Base-by-base conservation (phyloP, 2,797 vertebrate species). In the Apodemus agrarius region DNA sequence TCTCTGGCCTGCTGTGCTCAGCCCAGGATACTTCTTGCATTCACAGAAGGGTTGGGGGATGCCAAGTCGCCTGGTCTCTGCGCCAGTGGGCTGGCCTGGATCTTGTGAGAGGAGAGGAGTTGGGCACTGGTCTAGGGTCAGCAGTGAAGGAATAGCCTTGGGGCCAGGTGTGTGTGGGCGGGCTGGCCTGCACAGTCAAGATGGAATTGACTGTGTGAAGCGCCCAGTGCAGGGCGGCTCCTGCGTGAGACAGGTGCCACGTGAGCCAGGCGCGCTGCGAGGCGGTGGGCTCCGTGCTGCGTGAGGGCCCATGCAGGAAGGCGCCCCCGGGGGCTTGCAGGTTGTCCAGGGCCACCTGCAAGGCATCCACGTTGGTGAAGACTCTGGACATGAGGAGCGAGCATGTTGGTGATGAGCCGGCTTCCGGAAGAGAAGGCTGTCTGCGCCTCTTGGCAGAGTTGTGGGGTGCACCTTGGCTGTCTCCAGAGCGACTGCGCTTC, bases 221-320 rank as follows among this genome's bases (percentile, higher is more conserved):
- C 0, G 93, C 92, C 93, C 89, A 75, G 40, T 90, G 78, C 89
- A 97, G 91, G 37, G 67, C 12, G 0, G 46, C 69, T 0, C 87
- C 90, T 0, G 61, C 31, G 29, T 94, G 95, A 4, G 43, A 7
- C 94, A 96, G 81, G 57, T 96, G 95, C 96, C 95, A 93, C 29
- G 46, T 5, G 69, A 97, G 95, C 96, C 95, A 97, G 81, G 96
- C 81, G 3, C 85, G 83, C 69, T 91, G 90, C 2, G n/a, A 29
- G 21, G 63, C 46, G 0, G 2, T 2, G 78, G 75, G 91, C 82
- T 89, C 14, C 1, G 1, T 46, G 67, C 5, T 2, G 3, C 24
- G 0, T 0, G 12, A 0, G 1, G 76, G 8, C 69, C 1, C n/a
- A 0, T 0, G 17, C 29, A 95, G 83, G 67, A 83, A 92, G 74